Evolutionary conservation across 2,113 vertebrate genomes (phyloP).

Genomic region (Nycticryphes semicollaris): DNA sequence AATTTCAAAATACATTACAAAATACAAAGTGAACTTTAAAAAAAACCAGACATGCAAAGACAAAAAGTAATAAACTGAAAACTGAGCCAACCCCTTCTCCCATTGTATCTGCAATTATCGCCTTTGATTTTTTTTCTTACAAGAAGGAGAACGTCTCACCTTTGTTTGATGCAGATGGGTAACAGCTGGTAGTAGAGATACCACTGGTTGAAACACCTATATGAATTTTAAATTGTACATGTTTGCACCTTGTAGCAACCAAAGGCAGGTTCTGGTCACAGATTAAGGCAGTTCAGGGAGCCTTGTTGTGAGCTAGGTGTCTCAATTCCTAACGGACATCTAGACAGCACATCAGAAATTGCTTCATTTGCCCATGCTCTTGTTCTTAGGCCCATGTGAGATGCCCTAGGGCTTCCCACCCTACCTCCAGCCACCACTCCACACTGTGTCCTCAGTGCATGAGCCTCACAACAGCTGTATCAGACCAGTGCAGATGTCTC

Average conservation of each 20-base stretch:
- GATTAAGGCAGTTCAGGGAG: background rate
- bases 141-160: background rate
- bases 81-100: rapidly evolving
- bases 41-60: background rate
- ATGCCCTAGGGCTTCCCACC: background rate
- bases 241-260: background rate
- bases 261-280: background rate
- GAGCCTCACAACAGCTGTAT: background rate
- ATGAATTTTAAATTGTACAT: background rate
- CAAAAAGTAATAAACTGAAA: slow-evolving; percentile 24
- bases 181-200: background rate
- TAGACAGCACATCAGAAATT: rapidly evolving
- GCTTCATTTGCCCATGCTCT: background rate
- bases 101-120: background rate
- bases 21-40: slow-evolving; percentile 10
- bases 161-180: background rate
- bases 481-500: background rate
- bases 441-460: background rate
- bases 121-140: background rate
- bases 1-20: slow-evolving; percentile 10
- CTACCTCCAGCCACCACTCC: background rate
- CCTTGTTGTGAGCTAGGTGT: background rate
- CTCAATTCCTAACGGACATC: background rate
- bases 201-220: background rate
- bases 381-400: background rate